phyloP scores from a whole-genome alignment of 2,888 invertebrate genomes.

The Macrosoma leucophasiata region DNA sequence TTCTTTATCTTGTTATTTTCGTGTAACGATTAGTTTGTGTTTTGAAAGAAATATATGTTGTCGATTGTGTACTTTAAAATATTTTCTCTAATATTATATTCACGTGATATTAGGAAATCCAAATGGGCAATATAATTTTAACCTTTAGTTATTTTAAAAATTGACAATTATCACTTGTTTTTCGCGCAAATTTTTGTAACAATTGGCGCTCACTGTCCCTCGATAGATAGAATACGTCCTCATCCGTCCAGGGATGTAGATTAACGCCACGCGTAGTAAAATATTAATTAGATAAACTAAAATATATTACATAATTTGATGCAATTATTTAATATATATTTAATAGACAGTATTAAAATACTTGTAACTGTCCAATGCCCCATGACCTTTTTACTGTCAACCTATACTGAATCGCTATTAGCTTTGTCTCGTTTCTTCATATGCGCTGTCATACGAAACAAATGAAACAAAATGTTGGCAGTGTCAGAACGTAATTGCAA shows the following conservation, averaged over 20 bases:
- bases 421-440: too few relatives aligned
- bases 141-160: slow-evolving; percentile 3
- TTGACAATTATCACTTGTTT: slow-evolving; percentile 14
- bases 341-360: too few relatives aligned
- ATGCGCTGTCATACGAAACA: too few relatives aligned
- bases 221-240: slow-evolving; percentile 25
- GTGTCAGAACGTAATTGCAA: too few relatives aligned
- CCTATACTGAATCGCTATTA: too few relatives aligned
- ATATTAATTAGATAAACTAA: too few relatives aligned
- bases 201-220: slow-evolving; percentile 16
- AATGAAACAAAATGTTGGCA: too few relatives aligned
- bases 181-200: slow-evolving; percentile 26
- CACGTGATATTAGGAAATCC: background rate
- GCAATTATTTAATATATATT: too few relatives aligned
- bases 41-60: slow-evolving; percentile 14
- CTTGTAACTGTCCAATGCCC: too few relatives aligned
- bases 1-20: slow-evolving; percentile 48
- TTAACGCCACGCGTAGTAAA: too few relatives aligned
- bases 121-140: background rate
- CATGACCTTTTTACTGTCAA: too few relatives aligned
- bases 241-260: slow-evolving; percentile 41
- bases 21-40: slow-evolving; percentile 56
- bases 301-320: too few relatives aligned
- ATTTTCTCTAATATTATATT: background rate
- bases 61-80: background rate